Conservation (phyloP, 2,797 vertebrate genomes). For the Bovichtus diacanthus region DNA sequence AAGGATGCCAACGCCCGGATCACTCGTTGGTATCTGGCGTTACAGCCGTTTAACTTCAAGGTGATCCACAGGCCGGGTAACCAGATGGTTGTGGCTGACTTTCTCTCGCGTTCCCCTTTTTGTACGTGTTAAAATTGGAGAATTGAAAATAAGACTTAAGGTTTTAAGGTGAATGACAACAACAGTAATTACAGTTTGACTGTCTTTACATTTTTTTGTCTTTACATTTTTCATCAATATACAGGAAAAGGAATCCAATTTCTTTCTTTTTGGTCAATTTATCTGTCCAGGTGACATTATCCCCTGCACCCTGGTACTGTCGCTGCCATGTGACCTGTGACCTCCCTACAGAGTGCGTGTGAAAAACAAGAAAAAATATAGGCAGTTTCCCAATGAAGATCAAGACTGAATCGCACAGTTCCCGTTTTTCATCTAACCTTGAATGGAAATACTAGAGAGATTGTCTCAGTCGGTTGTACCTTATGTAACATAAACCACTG, state of each 20-base stretch:
- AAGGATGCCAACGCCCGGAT: too few species aligned
- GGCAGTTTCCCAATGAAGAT: conserved; percentile 23
- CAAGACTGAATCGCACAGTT: conserved; percentile 19
- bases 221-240: neutral
- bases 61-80: too few species aligned
- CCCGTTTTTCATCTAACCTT: conserved; percentile 29
- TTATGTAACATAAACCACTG: neutral
- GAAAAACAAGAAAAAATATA: neutral
- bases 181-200: neutral
- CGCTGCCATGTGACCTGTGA: conserved; percentile 16
- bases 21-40: too few species aligned
- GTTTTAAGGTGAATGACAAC: neutral
- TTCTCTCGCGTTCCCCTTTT: too few species aligned
- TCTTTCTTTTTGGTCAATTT: neutral
- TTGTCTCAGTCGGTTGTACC: neutral
- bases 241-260: neutral
- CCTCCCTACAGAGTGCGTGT: neutral
- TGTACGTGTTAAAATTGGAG: too few species aligned
- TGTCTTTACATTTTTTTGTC: too few species aligned
- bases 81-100: too few species aligned
- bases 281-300: neutral
- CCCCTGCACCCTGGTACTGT: neutral
- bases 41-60: too few species aligned
- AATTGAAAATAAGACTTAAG: too few species aligned
- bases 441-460: neutral